Percentiles rank a stretch among this genome's conserved stretches.
These are phyloP conservation scores for Pseudorhiza aurosa DNA, from an alignment of 30 jellyfish, hydroid and myxozoan genomes.

Conservation along the genomic window DNA sequence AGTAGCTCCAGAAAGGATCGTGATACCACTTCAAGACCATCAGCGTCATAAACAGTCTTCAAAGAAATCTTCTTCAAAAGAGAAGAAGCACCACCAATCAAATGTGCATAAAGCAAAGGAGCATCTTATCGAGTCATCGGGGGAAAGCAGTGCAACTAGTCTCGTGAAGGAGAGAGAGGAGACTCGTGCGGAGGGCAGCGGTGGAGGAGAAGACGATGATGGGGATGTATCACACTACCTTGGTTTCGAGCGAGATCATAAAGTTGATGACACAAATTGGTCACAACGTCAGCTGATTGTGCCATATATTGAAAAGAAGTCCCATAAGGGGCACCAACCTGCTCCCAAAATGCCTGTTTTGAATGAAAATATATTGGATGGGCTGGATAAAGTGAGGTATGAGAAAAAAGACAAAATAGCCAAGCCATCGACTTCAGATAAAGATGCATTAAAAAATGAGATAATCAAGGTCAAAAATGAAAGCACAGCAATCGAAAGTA, in stretches of 20 bases:
- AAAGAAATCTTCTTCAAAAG: neutral
- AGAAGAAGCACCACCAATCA: slow-evolving; percentile 4
- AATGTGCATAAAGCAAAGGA: neutral
- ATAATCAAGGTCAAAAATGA: neutral
- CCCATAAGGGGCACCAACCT: slow-evolving; percentile 28
- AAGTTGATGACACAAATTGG: slow-evolving; percentile 42
- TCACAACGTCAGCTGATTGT: slow-evolving; percentile 45
- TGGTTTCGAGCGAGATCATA: slow-evolving; percentile 43
- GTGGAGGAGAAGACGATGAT: slow-evolving; percentile 36
- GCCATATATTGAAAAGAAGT: slow-evolving; percentile 28
- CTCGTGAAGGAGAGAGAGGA: neutral
- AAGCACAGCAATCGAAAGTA: neutral
- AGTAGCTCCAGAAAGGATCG: slow-evolving; percentile 21
- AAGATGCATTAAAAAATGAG: neutral
- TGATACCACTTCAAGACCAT: neutral
- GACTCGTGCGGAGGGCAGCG: slow-evolving; percentile 18
- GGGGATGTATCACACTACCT: slow-evolving; percentile 22
- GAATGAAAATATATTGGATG: slow-evolving; percentile 41
- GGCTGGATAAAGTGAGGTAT: slow-evolving; percentile 19
- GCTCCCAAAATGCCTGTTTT: slow-evolving; percentile 37
- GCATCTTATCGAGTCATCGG: neutral
- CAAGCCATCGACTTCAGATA: slow-evolving; percentile 26
- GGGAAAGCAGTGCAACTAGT: slow-evolving; percentile 36
- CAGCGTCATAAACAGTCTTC: neutral
- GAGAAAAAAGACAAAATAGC: slow-evolving; percentile 41